Evolutionary conservation across 2,888 invertebrate genomes (phyloP), one percentile per base, ranked within the genome.

Genomic region (Pasiphila rectangulata): DNA sequence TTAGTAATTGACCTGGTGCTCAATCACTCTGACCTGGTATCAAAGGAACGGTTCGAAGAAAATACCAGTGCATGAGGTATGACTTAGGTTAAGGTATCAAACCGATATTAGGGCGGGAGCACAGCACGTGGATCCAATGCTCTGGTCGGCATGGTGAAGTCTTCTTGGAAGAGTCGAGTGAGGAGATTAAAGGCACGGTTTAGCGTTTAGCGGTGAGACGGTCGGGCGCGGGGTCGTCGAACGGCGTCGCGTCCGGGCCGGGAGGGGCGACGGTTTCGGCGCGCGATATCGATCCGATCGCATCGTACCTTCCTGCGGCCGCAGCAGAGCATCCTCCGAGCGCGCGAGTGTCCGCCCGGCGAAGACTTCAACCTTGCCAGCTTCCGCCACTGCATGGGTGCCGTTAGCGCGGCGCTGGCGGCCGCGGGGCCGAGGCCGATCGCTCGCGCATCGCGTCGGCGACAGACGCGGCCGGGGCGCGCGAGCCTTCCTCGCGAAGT

Each of bases 301-400:
- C 83, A 92, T 52, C 45, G 35, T 90, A 96, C 96, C 95, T 96
- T 96, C 91, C 95, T 95, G 90, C 96, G 94, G 92, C 96, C 96
- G 93, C 96, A 96, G 93, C 96, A 96, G 92, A 96, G 95, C 96
- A 96, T 96, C 92, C 93, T 94, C 92, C 94, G 93, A 92, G 94
- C 94, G 91, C 93, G 92, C 79, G 87, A 86, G 76, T 81, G 87
- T 78, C 86, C 88, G 83, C 88, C 86, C 89, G 92, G 91, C 90
- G 92, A 91, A 91, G 91, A 91, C 90, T 92, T 92, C 90, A 92
- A 92, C 91, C 93, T 93, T 90, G 93, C 92, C 88, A 94, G 92
- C 92, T 93, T 94, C 90, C 93, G 92, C 94, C 94, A 94, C 94
- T 94, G 94, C 94, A 93, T 94, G 91, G 92, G 92, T 90, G 85